phyloP scores from a whole-genome alignment of 2,797 vertebrate species.

The Pseudochirops corinnae region DNA sequence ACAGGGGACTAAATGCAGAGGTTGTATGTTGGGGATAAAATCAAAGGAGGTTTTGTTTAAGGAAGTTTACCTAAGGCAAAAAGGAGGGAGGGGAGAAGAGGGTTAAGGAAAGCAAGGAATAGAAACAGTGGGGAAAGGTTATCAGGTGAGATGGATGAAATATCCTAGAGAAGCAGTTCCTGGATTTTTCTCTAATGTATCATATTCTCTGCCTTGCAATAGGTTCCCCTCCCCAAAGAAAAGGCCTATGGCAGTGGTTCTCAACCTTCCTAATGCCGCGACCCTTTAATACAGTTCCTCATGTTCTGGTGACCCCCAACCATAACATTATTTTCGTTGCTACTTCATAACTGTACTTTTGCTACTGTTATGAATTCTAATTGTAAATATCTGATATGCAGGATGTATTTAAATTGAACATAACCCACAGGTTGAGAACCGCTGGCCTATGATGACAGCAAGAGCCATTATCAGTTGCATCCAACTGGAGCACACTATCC shows the following conservation, averaged over 20 bases:
- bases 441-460: not conserved
- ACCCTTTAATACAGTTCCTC: too few species aligned
- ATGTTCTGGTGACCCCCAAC: too few species aligned
- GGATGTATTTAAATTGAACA: too few species aligned
- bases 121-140: not conserved
- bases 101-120: not conserved
- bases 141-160: not conserved
- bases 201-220: not conserved
- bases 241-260: not conserved
- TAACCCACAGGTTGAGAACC: too few species aligned
- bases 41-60: not conserved
- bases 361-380: too few species aligned
- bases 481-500: too few species aligned
- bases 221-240: not conserved
- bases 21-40: not conserved
- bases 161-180: not conserved
- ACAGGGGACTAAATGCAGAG: not conserved
- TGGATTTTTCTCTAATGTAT: not conserved
- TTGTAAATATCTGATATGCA: too few species aligned
- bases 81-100: not conserved
- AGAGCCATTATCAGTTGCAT: not conserved
- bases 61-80: not conserved
- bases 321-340: too few species aligned
- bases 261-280: too few species aligned
- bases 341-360: too few species aligned